Evolutionary conservation across 2,113 vertebrate species (phyloP).

Genomic region (Ornithorhynchus anatinus): DNA sequence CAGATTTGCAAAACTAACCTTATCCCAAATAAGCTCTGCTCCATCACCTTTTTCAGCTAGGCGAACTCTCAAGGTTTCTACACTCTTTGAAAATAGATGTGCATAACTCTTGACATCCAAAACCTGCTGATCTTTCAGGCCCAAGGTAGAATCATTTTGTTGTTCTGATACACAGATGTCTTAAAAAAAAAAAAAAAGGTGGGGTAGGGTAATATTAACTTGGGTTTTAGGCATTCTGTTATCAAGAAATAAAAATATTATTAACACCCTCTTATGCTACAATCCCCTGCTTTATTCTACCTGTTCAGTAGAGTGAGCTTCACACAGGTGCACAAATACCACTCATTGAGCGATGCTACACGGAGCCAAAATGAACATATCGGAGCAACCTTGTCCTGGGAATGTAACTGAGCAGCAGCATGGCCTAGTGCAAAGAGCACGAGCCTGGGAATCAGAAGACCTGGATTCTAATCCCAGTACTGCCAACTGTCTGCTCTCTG

Average conservation of each 20-base stretch:
- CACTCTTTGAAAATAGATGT: constrained; percentile 87
- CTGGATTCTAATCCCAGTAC: too few species aligned
- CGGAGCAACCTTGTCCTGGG: too few species aligned
- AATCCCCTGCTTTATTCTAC: too few species aligned
- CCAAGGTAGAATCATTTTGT: constrained; percentile 71
- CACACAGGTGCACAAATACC: too few species aligned
- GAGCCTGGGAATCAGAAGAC: too few species aligned
- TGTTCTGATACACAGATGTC: constrained; percentile 61
- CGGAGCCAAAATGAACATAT: too few species aligned
- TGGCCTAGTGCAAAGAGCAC: too few species aligned
- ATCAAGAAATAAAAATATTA: constrained; percentile 6
- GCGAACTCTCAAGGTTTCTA: constrained; percentile 85
- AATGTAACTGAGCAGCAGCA: too few species aligned
- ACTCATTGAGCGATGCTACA: too few species aligned
- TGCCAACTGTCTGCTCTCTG: too few species aligned
- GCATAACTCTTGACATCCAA: constrained; percentile 86
- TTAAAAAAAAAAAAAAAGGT: constrained; percentile 33
- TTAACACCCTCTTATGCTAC: neutral
- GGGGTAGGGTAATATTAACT: neutral
- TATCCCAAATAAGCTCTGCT: constrained; percentile 94
- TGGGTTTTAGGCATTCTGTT: neutral
- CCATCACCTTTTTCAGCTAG: constrained; percentile 88
- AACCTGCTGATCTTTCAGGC: constrained; percentile 95
- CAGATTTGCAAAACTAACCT: constrained; percentile 74
- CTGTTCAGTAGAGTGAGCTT: too few species aligned